phyloP scores from a whole-genome alignment of 2,888 invertebrate genomes.

The Horisme vitalbata region DNA sequence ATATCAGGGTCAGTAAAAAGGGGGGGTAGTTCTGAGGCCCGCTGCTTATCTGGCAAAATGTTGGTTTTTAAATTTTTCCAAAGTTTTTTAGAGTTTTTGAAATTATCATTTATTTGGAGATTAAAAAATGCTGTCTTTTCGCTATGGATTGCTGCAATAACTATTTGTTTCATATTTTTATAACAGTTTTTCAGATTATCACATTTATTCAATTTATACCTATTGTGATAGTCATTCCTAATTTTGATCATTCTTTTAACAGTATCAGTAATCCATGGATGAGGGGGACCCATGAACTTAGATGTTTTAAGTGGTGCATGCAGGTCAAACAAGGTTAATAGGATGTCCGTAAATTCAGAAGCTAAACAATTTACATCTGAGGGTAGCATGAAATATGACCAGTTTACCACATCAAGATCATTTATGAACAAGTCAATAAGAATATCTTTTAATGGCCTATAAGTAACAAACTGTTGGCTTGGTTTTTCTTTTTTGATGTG shows the following conservation, averaged over 20 bases:
- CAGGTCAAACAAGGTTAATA: neutral
- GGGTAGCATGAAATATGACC: neutral
- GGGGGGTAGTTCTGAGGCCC: too few relatives aligned
- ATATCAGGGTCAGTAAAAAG: too few relatives aligned
- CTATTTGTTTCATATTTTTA: too few relatives aligned
- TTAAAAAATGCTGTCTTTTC: neutral
- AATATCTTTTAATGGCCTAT: neutral
- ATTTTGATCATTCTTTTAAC: neutral
- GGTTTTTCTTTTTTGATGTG: too few relatives aligned
- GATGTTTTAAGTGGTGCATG: too few relatives aligned
- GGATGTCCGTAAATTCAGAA: neutral
- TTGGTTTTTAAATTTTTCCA: neutral
- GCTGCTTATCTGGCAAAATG: neutral
- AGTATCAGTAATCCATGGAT: neutral
- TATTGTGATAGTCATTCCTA: neutral
- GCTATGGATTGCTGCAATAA: neutral
- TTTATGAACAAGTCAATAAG: neutral
- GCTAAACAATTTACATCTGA: neutral
- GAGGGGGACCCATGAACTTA: neutral
- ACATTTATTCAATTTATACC: too few relatives aligned
- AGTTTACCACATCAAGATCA: neutral
- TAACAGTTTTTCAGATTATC: too few relatives aligned
- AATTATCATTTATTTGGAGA: neutral
- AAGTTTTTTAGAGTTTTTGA: neutral
- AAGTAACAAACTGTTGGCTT: neutral